These are phyloP conservation scores for Meta bourneti DNA, from an alignment of 2,888 invertebrate genomes.

Conservation along the genomic window DNA sequence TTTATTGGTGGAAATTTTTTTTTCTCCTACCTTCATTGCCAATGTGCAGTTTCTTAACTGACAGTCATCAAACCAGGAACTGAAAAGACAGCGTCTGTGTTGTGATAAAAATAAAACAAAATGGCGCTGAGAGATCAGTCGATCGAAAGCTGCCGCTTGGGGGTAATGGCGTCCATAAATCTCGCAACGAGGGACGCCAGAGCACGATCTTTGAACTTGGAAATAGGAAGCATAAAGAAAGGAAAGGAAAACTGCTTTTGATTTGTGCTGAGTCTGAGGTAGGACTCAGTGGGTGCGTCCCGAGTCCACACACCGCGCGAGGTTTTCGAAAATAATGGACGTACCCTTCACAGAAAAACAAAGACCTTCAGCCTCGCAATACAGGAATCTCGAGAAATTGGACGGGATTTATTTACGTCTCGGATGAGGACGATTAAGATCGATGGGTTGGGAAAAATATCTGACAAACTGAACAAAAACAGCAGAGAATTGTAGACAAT, in stretches of 20 bases:
- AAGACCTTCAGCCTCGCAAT: background rate
- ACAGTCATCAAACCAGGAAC: conserved; percentile 45
- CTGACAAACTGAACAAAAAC: background rate
- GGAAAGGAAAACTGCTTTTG: conserved; percentile 8
- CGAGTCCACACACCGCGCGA: background rate
- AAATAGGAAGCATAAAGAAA: background rate
- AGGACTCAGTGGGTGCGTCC: conserved; percentile 14
- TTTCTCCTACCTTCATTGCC: background rate
- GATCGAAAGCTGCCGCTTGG: background rate
- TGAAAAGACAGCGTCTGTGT: background rate
- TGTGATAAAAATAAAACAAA: background rate
- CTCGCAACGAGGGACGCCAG: conserved; percentile 28
- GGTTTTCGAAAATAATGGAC: background rate
- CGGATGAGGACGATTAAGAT: conserved; percentile 50
- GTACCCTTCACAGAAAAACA: conserved; percentile 24
- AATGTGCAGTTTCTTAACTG: conserved; percentile 17
- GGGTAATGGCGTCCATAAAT: conserved; percentile 51
- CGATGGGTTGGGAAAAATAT: conserved; percentile 7
- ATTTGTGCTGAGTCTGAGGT: background rate
- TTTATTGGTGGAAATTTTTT: background rate
- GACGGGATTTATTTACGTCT: conserved; percentile 45
- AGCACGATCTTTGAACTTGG: conserved; percentile 56
- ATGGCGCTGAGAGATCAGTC: background rate
- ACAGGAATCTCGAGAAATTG: conserved; percentile 20
- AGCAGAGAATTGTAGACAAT: background rate